Evolutionary conservation across 2,797 vertebrate species (phyloP), one percentile per base, ranked within the genome.

Genomic region (Gymnodraco acuticeps): DNA sequence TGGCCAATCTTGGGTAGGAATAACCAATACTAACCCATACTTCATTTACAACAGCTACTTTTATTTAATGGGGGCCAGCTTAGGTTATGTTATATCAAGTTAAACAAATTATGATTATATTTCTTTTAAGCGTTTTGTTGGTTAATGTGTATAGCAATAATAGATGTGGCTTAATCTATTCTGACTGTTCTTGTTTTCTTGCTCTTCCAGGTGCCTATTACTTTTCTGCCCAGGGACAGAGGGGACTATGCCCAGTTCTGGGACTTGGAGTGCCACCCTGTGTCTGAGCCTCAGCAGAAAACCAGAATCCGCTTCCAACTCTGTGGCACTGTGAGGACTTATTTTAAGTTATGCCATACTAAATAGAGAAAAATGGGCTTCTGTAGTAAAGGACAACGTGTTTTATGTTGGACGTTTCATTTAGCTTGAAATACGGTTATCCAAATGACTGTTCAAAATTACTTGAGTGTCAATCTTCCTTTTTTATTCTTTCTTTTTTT

Each of bases 221-320:
- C 87, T 0, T 99, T 99, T 93, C 90, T 98, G 63, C 98, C 98
- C 53, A 95, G 96, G 88, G 96, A 97, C 73, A 80, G 80, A 73
- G 98, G 98, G 5, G 92, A 97, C 79, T 99, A 98, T 64, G 95
- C 96, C 38, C 98, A 99, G 85, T 99, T 98, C 88, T 99, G 98
- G 98, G 97, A 99, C 84, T 89, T 98, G 74, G 97, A 99, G 84
- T 99, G 95, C 84, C 95, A 97, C 74, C 94, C 96, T 7, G 78
- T 96, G 86, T 95, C 95, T 60, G 95, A 97, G 51, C 94, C 96
- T 10, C 95, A 95, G 48, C 92, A 94, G 80, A 99, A 97, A 86
- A 92, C 94, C 59, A 95, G 94, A 43, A 76, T 96, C 75, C 96
- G 96, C 82, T 96, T 99, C 85, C 97, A 98, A 15, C 95, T 99